Conservation (phyloP, 2,113 vertebrate species). For the Alouatta palliata region DNA sequence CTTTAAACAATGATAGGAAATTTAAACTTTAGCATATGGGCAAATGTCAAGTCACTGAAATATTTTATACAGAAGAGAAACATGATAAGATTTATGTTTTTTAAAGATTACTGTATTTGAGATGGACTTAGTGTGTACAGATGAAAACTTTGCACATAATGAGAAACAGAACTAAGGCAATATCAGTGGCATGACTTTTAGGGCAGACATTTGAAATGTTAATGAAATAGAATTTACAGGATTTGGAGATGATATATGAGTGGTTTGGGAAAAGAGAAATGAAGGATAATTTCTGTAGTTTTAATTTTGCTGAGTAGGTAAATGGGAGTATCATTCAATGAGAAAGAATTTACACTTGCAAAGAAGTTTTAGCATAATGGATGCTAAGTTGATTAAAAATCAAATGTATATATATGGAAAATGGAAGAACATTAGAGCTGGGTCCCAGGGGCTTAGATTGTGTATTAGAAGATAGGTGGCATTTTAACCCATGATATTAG, state of each 20-base stretch:
- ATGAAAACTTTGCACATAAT: background rate
- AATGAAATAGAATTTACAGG: background rate
- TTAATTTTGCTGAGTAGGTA: background rate
- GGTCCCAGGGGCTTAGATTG: background rate
- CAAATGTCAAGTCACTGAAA: slow-evolving; percentile 35
- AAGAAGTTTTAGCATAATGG: background rate
- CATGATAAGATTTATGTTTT: background rate
- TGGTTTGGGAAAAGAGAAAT: background rate
- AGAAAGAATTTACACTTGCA: background rate
- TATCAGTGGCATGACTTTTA: background rate
- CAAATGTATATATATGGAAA: background rate
- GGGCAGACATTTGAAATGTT: background rate
- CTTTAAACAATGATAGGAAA: slow-evolving; percentile 31
- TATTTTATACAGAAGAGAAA: background rate
- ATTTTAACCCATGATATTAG: background rate
- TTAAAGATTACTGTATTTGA: background rate
- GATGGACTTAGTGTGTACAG: background rate
- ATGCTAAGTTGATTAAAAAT: background rate
- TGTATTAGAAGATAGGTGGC: background rate
- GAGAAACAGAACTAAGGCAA: background rate
- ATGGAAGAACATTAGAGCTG: background rate
- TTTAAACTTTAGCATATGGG: background rate
- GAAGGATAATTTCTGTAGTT: background rate
- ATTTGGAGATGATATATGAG: background rate
- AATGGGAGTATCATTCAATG: background rate